Evolutionary conservation across 2,113 vertebrate genomes (phyloP), one percentile per base, ranked within the genome.

Genomic region (Enhydra lutris): DNA sequence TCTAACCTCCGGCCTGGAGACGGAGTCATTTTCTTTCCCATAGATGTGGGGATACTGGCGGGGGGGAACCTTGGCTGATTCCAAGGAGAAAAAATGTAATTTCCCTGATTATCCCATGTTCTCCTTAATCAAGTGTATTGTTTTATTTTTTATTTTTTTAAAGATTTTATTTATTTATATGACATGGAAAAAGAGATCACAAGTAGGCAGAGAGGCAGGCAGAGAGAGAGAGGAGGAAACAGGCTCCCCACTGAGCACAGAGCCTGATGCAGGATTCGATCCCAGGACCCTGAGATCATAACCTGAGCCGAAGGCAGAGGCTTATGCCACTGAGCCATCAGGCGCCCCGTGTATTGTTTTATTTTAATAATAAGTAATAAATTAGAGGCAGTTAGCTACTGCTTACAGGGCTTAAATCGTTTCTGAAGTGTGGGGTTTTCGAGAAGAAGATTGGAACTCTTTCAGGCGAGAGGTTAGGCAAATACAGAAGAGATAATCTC

Each of bases 71-170:
- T 91, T 67, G 73, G 26, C 89, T 57, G 50, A 55, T n/a, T 67
- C 63, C 29, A 36, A 78, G 89, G 52, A 94, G 81, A 26, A 73
- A 76, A 6, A n/a, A 21, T 59, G 47, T 78, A 82, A 82, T 65
- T 91, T 93, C 52, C 18, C 55, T 61, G 61, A 73, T 73, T 11
- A 13, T 50, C 31, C 76, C 74, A 34, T 92, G 79, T 65, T 76
- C n/a, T 95, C 98, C 81, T 97, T 97, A 87, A 57, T 85, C 89
- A 97, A 98, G 90, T 36, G 96, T 82, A 95, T 96, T 97, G 96
- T 50, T 90, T 90, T 20, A 1, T 9, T 42, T 17, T 73, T 13
- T 52, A 17, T 52, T 50, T 50, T 50, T 50, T 50, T 3, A 50
- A 17, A 52, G 14, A 52, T 52, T 52, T 52, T 52, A 52, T 52